Evolutionary conservation across 2,888 invertebrate genomes (phyloP).

Genomic region (Diplolepis rosae): DNA sequence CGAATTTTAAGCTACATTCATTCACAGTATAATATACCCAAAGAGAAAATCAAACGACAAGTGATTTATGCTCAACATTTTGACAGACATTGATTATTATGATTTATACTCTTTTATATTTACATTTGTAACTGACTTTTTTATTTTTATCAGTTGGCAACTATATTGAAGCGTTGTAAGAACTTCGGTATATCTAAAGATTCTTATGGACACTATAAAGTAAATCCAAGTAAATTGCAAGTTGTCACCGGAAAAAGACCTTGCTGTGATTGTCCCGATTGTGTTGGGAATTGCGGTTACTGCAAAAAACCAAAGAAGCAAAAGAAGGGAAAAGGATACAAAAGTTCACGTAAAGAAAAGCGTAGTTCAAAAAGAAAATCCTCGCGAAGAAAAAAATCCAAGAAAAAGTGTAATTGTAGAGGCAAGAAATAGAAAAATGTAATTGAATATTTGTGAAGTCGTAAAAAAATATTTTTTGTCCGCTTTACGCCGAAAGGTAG

Average conservation of each 20-base stretch:
- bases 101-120: neutral
- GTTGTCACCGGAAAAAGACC: constrained; percentile 32
- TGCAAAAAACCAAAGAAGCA: constrained; percentile 34
- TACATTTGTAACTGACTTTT: neutral
- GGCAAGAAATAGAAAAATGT: too few relatives aligned
- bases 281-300: constrained; percentile 53
- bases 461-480: too few relatives aligned
- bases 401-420: neutral
- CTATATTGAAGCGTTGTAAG: constrained; percentile 47
- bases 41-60: constrained; percentile 48
- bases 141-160: constrained; percentile 44
- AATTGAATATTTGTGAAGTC: too few relatives aligned
- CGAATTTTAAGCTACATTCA: constrained; percentile 47
- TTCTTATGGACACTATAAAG: neutral
- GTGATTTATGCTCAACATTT: constrained; percentile 33
- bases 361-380: too few relatives aligned
- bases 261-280: constrained; percentile 54
- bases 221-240: neutral
- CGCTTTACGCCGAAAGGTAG: too few relatives aligned
- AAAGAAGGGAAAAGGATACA: neutral
- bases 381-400: neutral
- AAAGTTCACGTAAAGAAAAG: neutral
- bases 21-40: constrained; percentile 45
- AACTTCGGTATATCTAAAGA: constrained; percentile 44
- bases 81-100: neutral